Evolutionary conservation across 2,113 vertebrate genomes (phyloP).

Genomic region (Clarias batrachus): DNA sequence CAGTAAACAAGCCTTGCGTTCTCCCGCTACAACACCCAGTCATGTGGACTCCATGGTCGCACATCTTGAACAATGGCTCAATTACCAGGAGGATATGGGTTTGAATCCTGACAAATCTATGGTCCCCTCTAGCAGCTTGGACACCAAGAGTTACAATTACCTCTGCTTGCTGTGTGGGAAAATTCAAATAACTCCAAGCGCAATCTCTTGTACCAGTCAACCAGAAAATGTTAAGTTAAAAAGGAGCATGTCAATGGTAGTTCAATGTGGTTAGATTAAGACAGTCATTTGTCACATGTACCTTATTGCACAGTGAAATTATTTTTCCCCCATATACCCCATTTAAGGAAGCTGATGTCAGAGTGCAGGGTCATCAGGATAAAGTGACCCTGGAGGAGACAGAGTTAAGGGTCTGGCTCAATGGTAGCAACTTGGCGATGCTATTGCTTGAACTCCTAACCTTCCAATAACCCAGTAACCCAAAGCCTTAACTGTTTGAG

Average conservation of each 20-base stretch:
- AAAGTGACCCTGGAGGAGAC: too few species aligned
- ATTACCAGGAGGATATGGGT: neutral
- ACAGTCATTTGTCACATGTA: neutral
- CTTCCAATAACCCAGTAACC: too few species aligned
- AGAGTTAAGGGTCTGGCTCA: too few species aligned
- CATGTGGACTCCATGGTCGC: neutral
- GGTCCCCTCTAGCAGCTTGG: neutral
- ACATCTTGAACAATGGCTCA: neutral
- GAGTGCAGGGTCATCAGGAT: too few species aligned
- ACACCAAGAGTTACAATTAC: neutral
- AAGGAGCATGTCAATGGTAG: neutral
- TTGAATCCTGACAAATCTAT: neutral
- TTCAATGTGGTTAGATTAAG: neutral
- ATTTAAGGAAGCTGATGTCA: too few species aligned
- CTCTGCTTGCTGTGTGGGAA: neutral
- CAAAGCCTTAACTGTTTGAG: too few species aligned
- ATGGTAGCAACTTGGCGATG: too few species aligned
- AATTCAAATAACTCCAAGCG: too few species aligned
- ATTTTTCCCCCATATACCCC: too few species aligned
- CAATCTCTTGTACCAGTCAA: neutral
- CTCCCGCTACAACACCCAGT: neutral
- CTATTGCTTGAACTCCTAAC: too few species aligned
- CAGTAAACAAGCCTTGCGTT: slow-evolving; percentile 4
- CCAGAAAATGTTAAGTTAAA: neutral
- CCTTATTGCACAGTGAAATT: too few species aligned